Evolutionary conservation across 2,888 invertebrate genomes (phyloP), one percentile per base, ranked within the genome.

Genomic region (Sinodicranocentrus sp.): DNA sequence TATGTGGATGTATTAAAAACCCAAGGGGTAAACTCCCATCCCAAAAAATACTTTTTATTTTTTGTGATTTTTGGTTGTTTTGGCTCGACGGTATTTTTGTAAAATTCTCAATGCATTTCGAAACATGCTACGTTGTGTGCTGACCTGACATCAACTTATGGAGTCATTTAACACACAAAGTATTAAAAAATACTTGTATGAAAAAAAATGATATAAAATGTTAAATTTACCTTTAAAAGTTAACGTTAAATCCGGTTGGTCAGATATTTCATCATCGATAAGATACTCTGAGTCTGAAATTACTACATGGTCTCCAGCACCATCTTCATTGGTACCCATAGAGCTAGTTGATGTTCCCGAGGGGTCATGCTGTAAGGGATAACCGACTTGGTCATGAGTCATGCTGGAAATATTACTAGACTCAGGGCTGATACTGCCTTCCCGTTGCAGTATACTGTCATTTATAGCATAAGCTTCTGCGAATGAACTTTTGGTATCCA

Each of bases 231-330:
- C 86, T 85, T 88, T 87, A 65, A 86, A 88, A 52, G 87, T 88
- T 63, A 96, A 95, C 15, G 95, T 92, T 86, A 97, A 90, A 0
- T 94, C 96, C 13, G 97, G 97, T 90, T 97, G 97, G 91, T 97
- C 97, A 54, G 95, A 95, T 84, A 97, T 97, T 91, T 97, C 97
- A 89, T 97, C 97, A 89, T 97, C 97, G 85, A 94, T 94, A 84
- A 97, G 93, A 91, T 94, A 96, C 90, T 96, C 95, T 2, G 87
- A 87, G 65, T 89, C 88, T 0, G 88, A 88, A 65, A 86, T 86
- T 3, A 76, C 84, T 3, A 63, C 71, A 39, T 82, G 84, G 19
- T 80, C 80, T 33, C 84, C 76, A 17, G 21, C 71, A 2, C 75
- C 72, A 65, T 80, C 80, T 26, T 73, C 80, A 65, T 72, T 75